Evolutionary conservation across 2,797 vertebrate species (phyloP), one percentile per base, ranked within the genome.

Genomic region (Epinephelus malabaricus): DNA sequence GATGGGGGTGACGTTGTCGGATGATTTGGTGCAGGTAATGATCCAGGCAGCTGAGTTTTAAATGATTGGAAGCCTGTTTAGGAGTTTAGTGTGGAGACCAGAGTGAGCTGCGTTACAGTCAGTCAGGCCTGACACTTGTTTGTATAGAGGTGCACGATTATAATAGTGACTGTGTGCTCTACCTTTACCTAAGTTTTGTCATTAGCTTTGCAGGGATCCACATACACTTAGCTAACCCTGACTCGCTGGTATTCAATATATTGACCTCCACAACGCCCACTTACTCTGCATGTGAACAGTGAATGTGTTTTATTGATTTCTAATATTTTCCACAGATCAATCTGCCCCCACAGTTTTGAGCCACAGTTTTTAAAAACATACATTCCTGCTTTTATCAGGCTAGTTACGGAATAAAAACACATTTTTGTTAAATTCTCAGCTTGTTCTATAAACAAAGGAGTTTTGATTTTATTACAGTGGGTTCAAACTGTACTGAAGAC

Each of bases 271-370:
- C 6, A 46, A 14, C 13, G 43, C 14, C 13, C 45, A 19, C 4
- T 45, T 19, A 53, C 21, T 56, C 6, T 50, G 15, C 47, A 34
- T 50, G 74, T 58, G 45, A 62, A 40, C 61, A n/a, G 49, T 70
- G 17, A 56, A 76, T 54, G 58, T 40, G 15, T 70, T 38, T n/a
- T 40, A 69, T 76, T 79, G 71, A 76, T 86, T 87, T 75, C 66
- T 73, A 3, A 69, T 70, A 9, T 73, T 78, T 82, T 73, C 70
- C 53, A 47, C 43, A 7, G 13, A 59, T 73, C 56, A 81, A 49
- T 38, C 47, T 38, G 40, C 40, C 53, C 1, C 45, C 10, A 11
- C 18, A 50, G 43, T 10, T 53, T 56, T 15, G 11, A 21, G 53
- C 25, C 27, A 25, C 3, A 0, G 25, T 54, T 79, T 58, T 19